Evolutionary conservation across 1,140 invertebrate species (phyloP).

Genomic region (Drosophila biarmipes): DNA sequence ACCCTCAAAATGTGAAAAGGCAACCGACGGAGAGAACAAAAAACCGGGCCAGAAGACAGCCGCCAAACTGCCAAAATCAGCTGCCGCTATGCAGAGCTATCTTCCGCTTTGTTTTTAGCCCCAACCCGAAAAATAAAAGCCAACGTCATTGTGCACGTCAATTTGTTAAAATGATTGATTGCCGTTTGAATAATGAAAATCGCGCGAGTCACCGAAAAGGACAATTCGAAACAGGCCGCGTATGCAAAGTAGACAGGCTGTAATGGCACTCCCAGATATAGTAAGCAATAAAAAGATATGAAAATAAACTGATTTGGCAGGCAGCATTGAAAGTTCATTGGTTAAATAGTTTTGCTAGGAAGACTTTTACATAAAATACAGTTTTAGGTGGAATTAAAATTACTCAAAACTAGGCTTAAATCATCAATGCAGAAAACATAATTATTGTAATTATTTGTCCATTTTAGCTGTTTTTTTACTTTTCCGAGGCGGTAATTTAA

Average conservation of each 20-base stretch:
- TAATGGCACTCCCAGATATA: constrained; percentile 6
- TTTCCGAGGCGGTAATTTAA: no score
- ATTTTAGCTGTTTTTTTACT: no score
- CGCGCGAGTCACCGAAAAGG: constrained; percentile 62
- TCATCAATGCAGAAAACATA: no score
- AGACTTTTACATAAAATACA: no score
- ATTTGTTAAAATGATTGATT: constrained; percentile 84
- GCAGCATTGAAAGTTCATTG: no score
- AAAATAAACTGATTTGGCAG: no score
- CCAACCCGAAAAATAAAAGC: constrained; percentile 62
- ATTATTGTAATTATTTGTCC: no score
- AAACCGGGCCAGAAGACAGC: constrained; percentile 50
- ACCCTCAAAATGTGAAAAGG: constrained; percentile 61
- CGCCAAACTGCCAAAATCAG: constrained; percentile 78
- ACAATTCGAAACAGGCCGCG: constrained; percentile 53
- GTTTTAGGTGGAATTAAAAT: no score
- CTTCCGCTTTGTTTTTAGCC: constrained; percentile 73
- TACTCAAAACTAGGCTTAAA: no score
- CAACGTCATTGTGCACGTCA: constrained; percentile 78
- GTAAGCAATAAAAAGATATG: constrained; percentile 3
- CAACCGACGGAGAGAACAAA: constrained; percentile 33
- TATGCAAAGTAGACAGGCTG: constrained; percentile 12
- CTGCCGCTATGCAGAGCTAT: constrained; percentile 57
- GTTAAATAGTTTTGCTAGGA: no score
- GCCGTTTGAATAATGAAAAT: constrained; percentile 81